phyloP scores from a whole-genome alignment of 1,140 invertebrate species.

The Propsilocerus akamusi region DNA sequence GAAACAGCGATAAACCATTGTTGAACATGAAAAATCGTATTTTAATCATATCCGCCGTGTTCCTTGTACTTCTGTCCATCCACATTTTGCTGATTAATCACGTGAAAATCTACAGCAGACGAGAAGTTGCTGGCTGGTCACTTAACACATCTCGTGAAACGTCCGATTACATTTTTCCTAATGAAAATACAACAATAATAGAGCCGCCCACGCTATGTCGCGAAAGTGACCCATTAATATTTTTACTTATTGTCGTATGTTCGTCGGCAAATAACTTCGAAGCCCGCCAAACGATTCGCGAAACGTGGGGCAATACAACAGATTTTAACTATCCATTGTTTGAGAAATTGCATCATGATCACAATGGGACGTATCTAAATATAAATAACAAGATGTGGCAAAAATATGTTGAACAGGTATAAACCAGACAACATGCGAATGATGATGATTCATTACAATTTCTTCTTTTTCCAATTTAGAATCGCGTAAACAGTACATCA shows the following conservation, averaged over 20 bases:
- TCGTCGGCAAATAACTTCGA: constrained; percentile 48
- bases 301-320: constrained; percentile 52
- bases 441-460: no score
- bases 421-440: no score
- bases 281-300: constrained; percentile 45
- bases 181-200: constrained; percentile 45
- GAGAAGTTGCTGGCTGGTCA: constrained; percentile 46
- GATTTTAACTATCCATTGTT: constrained; percentile 32
- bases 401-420: constrained; percentile 13
- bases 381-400: constrained; percentile 3
- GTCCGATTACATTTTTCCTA: constrained; percentile 43
- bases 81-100: neutral
- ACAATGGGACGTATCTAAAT: constrained; percentile 15
- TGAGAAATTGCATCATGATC: constrained; percentile 15
- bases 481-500: no score
- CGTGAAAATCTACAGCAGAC: constrained; percentile 23
- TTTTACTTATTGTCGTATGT: constrained; percentile 53
- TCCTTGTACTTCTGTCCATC: neutral
- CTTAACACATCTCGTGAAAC: constrained; percentile 50
- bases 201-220: constrained; percentile 37
- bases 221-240: constrained; percentile 21
- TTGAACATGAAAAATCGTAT: no score
- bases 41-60: neutral
- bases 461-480: no score
- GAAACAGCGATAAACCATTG: no score